Base-by-base conservation (phyloP, 1,140 invertebrate species). In the Vanessa atalanta region DNA sequence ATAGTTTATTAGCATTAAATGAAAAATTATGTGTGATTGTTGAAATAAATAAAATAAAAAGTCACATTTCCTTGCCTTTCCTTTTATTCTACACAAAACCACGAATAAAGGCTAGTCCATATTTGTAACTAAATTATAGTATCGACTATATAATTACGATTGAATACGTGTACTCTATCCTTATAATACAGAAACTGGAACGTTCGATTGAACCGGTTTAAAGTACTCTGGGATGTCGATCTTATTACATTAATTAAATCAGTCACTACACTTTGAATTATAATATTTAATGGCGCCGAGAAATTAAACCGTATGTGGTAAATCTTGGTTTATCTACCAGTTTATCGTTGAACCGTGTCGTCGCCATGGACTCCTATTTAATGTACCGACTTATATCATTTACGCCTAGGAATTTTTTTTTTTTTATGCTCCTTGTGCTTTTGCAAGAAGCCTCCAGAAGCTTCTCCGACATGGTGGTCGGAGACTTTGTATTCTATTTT, bases 241-340 rank as follows among this genome's bases (percentile, higher is more conserved):
- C 60, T 72, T 72, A 72, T 78, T 69, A 74, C 57, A 51, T 74
- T 72, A 78, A 74, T 78, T 74, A 67, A 78, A 78, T 73, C 71
- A 73, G 13, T 57, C 65, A 51, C 26, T 61, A 73, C 71, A 73
- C 37, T 73, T 73, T 70, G 67, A 70, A 43, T 60, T 57, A 47
- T 31, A 55, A 8, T 13, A n/a, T 37, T 31, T 67, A 73, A 73
- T 48, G 71, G 71, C 55, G 67, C 55, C 55, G 26, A 70, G 50
- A 70, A 70, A 61, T 48, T 70, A 61, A 70, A 23, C 16, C 37
- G 47, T 15, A 61, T 26, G 14, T 20, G 20, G 55, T 57, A 15
- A 26, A 55, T 13, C 51, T 20, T 51, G 7, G 37, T 37, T 26
- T 61, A 61, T 70, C 57, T 61, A 61, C 55, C 9, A 20, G 16